Conservation (phyloP, 2,113 vertebrate species). For the Theristicus caerulescens region DNA sequence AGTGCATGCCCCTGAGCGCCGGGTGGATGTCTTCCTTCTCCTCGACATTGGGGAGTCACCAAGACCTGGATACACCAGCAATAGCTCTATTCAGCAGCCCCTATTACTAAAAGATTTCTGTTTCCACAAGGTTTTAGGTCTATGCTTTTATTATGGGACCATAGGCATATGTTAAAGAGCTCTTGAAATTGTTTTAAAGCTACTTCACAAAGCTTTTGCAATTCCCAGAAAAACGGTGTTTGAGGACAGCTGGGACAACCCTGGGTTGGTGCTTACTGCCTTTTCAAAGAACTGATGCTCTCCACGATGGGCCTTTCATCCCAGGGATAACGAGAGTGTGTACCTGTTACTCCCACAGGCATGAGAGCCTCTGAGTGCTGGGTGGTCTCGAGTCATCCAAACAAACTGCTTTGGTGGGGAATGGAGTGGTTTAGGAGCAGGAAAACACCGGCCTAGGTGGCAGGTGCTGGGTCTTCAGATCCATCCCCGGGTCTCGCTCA, state of each 20-base stretch:
- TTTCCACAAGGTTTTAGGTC: neutral
- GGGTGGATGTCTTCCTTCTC: neutral
- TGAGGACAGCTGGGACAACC: neutral
- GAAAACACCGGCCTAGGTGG: neutral
- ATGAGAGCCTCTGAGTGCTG: neutral
- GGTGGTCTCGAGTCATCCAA: neutral
- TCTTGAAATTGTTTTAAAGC: neutral
- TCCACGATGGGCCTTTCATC: neutral
- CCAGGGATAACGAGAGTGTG: neutral
- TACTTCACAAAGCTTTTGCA: neutral
- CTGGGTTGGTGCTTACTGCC: neutral
- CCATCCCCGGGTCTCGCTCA: neutral
- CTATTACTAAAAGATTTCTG: neutral
- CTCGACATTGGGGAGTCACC: neutral
- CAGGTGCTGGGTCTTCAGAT: neutral
- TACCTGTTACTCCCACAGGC: neutral
- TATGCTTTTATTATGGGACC: neutral
- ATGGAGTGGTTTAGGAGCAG: neutral
- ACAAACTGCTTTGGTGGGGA: neutral
- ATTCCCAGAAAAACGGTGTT: neutral
- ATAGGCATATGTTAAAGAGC: neutral
- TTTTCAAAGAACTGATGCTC: neutral
- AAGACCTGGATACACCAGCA: neutral
- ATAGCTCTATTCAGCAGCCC: neutral
- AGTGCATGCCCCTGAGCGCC: fast-evolving